These are phyloP conservation scores for Macrochelys suwanniensis DNA, from an alignment of 2,797 vertebrate genomes.

Conservation along the genomic window DNA sequence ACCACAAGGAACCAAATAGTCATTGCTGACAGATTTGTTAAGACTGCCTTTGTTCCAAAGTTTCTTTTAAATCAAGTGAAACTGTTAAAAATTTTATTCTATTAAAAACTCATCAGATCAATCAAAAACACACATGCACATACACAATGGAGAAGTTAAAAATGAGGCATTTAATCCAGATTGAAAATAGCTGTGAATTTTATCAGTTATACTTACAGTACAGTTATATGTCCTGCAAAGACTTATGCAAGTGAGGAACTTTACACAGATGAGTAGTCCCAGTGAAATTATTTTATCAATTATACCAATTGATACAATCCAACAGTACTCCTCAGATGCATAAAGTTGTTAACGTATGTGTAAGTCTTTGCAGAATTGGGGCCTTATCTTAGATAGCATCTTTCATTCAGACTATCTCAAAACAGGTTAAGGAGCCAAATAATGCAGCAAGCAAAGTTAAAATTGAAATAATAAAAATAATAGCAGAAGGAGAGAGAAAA, in stretches of 20 bases:
- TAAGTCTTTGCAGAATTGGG: not conserved
- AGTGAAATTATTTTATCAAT: slow-evolving; percentile 38
- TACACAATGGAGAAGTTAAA: not conserved
- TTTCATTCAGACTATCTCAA: not conserved
- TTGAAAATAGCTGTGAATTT: not conserved
- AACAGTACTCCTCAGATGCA: not conserved
- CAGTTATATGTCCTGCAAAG: not conserved
- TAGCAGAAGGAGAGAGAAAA: not conserved
- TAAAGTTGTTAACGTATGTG: not conserved
- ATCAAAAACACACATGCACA: not conserved
- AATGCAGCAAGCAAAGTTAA: not conserved
- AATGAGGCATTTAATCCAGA: not conserved
- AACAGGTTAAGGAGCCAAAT: not conserved
- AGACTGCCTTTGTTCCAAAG: slow-evolving; percentile 7
- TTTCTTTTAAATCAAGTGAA: slow-evolving; percentile 53
- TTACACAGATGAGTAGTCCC: not conserved
- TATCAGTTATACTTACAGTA: not conserved
- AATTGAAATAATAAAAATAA: not conserved
- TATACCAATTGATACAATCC: not conserved
- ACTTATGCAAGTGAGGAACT: slow-evolving; percentile 17
- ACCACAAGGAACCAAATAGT: not conserved
- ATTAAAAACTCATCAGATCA: slow-evolving; percentile 6
- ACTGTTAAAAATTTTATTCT: slow-evolving; percentile 33
- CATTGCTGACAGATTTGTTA: slow-evolving; percentile 31
- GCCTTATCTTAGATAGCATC: not conserved